Conservation (phyloP, 2,888 invertebrate species). For the Dichetophora obliterata region DNA sequence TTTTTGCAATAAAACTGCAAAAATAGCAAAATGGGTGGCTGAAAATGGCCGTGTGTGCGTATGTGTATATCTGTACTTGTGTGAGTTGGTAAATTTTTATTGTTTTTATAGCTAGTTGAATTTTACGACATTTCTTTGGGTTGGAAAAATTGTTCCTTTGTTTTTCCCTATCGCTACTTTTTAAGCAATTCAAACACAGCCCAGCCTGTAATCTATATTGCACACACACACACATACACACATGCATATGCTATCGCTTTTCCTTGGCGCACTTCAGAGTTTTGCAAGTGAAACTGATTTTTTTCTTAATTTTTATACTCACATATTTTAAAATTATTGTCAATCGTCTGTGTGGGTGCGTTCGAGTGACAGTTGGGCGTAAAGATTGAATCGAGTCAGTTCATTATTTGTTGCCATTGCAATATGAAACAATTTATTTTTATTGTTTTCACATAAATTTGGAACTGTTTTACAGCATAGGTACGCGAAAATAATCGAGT, state of each 20-base stretch:
- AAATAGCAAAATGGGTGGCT: background rate
- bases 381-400: slow-evolving; percentile 52
- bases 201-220: background rate
- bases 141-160: background rate
- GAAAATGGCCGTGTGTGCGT: background rate
- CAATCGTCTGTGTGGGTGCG: slow-evolving; percentile 47
- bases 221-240: background rate
- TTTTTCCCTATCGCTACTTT: background rate
- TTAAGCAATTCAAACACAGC: background rate
- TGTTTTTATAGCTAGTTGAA: slow-evolving; percentile 3
- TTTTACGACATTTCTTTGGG: background rate
- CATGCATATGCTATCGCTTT: background rate
- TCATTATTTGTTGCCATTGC: slow-evolving; percentile 57
- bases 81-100: background rate
- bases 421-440: slow-evolving; percentile 67
- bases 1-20: background rate
- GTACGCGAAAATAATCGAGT: slow-evolving; percentile 55
- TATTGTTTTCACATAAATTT: slow-evolving; percentile 66
- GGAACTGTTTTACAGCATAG: slow-evolving; percentile 14
- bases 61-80: background rate
- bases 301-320: background rate
- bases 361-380: background rate
- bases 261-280: background rate
- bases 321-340: slow-evolving; percentile 10
- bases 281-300: background rate